Evolutionary conservation across 1,140 invertebrate species (phyloP), one percentile per base, ranked within the genome.

Genomic region (Orchesella cincta): DNA sequence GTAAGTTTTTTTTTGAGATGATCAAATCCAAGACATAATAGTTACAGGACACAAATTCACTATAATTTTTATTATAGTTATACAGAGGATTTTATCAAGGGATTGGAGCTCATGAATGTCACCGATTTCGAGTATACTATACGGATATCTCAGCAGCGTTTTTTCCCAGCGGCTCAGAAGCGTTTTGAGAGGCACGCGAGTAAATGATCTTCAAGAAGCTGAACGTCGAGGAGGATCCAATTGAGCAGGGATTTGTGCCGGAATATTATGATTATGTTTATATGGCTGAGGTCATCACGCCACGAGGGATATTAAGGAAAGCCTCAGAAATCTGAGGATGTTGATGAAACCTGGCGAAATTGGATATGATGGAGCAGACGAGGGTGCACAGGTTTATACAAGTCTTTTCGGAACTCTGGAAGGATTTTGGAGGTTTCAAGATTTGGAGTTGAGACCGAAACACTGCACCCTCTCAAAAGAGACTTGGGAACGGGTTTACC

Each of bases 351-450:
- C 73, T 0, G 29, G 23, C 1, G 79, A 76, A 14, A 26, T 20
- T 76, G 1, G 23, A 73, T 1, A 34, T 78, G 0, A 2, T 26
- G 1, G 79, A 80, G 20, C 36, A 57, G 33, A 51, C 73, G 1
- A 26, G 28, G 1, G 31, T 51, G 0, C 12, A 26, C 0, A 5
- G 46, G 18, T 23, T 18, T 20, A 73, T 18, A 34, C 34, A 39
- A 35, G 52, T 8, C 14, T 54, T 26, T 80, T 78, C 36, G 79
- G 74, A 28, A 0, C 73, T 23, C 35, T 80, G 1, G 79, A 80
- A 18, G 76, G 79, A n/a, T 80, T 51, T 34, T 80, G 76, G 76
- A 18, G 36, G 12, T 80, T 80, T 52, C 51, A 72, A 16, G 79
- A 80, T 33, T 76, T 78, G 3, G 35, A 78, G 12, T 1, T 51